Base-by-base conservation (phyloP, 1,140 invertebrate species). In the Bathynomus jamesi region DNA sequence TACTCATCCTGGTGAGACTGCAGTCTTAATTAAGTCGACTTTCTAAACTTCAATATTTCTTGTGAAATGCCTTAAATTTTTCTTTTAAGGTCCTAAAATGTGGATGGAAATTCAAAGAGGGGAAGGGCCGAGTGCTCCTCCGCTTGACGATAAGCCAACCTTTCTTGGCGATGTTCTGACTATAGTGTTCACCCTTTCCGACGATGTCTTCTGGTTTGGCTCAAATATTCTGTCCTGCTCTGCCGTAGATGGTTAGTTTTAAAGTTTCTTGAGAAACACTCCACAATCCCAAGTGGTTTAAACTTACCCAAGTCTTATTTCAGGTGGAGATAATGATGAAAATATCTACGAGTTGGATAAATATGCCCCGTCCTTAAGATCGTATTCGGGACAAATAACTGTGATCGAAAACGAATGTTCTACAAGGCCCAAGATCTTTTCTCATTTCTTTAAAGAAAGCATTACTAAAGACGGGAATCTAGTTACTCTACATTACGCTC, bases 41-140 rank as follows among this genome's bases (percentile, higher is more conserved):
- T 65, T 0, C 21, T 0, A 25, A 4, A 0, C 4, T 53, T 30
- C n/a, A n/a, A n/a, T n/a, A n/a, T n/a, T n/a, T n/a, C n/a, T n/a
- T n/a, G n/a, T n/a, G n/a, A n/a, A n/a, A n/a, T n/a, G n/a, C 27
- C 2, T 32, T 17, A 0, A 69, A 32, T 0, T 8, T 46, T 28
- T 24, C 21, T 70, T 65, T n/a, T 4, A 46, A 79, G 78, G 78
- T 21, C 78, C 78, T 4, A 70, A 76, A 71, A 75, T 79, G 73
- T 79, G 76, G 72, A 79, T 79, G 78, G 78, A 79, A 64, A 75
- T 79, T 31, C 78, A 78, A 64, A 21, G 67, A 28, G 78, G 78
- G 8, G 76, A 78, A 65, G 78, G 78, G 21, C 78, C 78, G 7
- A 72, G 46, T 5, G 78, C 77, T 7, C 69, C 70, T 1, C 71